Evolutionary conservation across 2,888 invertebrate species (phyloP).

Genomic region (Hirtodrosophila duncani): DNA sequence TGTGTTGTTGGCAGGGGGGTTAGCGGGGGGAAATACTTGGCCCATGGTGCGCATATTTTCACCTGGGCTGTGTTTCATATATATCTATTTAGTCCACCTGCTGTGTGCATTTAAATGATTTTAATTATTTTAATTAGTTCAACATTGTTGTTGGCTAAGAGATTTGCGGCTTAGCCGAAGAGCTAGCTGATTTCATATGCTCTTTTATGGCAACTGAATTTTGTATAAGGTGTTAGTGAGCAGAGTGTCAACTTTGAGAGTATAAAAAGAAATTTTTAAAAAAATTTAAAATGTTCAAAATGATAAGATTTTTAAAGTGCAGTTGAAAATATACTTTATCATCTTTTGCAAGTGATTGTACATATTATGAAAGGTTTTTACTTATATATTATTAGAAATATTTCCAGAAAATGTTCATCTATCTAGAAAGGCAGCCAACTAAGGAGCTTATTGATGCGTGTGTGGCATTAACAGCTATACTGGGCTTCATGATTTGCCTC

Average conservation of each 20-base stretch:
- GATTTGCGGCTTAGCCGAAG: conserved; percentile 36
- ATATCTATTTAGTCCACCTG: neutral
- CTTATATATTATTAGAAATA: too few species aligned
- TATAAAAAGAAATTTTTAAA: too few species aligned
- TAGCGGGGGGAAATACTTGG: neutral
- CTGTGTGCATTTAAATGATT: conserved; percentile 24
- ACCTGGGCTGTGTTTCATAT: conserved; percentile 21
- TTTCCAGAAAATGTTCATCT: too few species aligned
- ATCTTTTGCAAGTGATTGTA: too few species aligned
- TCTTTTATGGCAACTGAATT: neutral
- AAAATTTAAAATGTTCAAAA: too few species aligned
- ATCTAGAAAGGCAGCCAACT: too few species aligned
- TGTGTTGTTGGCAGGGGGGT: conserved; percentile 5
- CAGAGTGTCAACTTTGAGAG: neutral
- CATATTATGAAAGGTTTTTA: too few species aligned
- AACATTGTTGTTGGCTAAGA: conserved; percentile 22
- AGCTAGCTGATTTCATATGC: neutral
- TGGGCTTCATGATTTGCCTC: too few species aligned
- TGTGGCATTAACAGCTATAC: too few species aligned
- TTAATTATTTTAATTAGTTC: conserved; percentile 63
- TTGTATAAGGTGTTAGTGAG: neutral
- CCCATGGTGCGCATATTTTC: conserved; percentile 29
- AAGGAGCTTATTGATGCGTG: too few species aligned
- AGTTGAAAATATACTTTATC: too few species aligned
- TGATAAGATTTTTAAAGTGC: too few species aligned